Percentiles rank a stretch among this genome's conserved stretches.
Evolutionary conservation across 2,113 vertebrate genomes (phyloP).

Genomic region (Serinus canaria): DNA sequence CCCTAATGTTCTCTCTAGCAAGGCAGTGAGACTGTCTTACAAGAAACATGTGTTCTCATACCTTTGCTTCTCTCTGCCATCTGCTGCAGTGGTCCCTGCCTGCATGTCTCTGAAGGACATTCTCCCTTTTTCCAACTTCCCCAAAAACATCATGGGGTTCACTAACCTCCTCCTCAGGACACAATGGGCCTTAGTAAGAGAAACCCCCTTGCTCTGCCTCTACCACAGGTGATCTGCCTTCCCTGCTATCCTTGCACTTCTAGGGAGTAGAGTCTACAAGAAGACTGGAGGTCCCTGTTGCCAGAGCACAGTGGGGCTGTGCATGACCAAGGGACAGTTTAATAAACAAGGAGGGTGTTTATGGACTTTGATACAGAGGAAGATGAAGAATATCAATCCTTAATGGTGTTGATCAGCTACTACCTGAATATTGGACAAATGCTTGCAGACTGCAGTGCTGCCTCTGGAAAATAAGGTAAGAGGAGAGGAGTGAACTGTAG

Average conservation of each 20-base stretch:
- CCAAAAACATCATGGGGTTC: not conserved
- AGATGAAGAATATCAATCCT: not conserved
- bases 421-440: not conserved
- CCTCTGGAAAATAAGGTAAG: not conserved
- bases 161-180: not conserved
- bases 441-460: not conserved
- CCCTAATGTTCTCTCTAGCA: not conserved
- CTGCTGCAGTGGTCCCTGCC: not conserved
- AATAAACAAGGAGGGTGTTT: no score
- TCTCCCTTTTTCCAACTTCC: not conserved
- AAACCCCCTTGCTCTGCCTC: not conserved
- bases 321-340: no score
- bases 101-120: not conserved
- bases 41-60: not conserved
- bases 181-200: not conserved
- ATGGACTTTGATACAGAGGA: not conserved
- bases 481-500: not conserved
- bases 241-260: not conserved
- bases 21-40: not conserved
- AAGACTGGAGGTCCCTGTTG: rapidly evolving
- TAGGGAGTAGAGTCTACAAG: not conserved
- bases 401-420: not conserved
- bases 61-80: not conserved
- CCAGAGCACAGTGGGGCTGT: not conserved
- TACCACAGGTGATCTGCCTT: not conserved